Conservation (phyloP, 1,140 invertebrate genomes). For the Trichonephila clavipes region DNA sequence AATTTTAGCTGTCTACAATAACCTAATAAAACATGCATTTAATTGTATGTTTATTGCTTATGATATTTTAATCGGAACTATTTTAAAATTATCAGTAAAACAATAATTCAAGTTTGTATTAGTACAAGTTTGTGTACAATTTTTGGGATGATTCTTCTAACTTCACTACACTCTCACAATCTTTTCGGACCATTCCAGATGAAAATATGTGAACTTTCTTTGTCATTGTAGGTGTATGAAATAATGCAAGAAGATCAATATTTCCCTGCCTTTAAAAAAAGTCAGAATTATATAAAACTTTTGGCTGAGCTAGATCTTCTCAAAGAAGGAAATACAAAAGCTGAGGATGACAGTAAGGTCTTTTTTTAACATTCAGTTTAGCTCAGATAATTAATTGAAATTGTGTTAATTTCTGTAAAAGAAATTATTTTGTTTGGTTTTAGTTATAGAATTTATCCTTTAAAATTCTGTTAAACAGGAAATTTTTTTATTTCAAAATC, state of each 20-base stretch:
- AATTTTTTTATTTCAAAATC: not conserved
- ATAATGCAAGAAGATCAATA: conserved; percentile 85
- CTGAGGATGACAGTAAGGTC: conserved; percentile 82
- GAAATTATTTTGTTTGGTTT: too few species aligned
- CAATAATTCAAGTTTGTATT: too few species aligned
- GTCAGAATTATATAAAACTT: conserved; percentile 87
- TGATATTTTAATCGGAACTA: too few species aligned
- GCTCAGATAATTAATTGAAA: not conserved
- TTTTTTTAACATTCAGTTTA: not conserved
- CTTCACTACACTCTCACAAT: not conserved
- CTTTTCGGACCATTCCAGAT: not conserved
- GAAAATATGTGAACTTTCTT: too few species aligned
- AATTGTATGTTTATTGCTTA: too few species aligned
- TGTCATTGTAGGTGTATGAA: conserved; percentile 80
- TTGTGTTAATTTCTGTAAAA: not conserved
- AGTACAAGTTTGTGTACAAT: too few species aligned
- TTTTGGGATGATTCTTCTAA: not conserved
- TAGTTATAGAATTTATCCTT: not conserved
- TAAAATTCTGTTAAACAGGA: not conserved
- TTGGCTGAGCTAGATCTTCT: conserved; percentile 89
- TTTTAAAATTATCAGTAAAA: too few species aligned
- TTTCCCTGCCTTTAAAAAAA: conserved; percentile 87
- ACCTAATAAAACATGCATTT: too few species aligned
- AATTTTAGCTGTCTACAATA: too few species aligned
- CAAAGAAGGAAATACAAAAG: conserved; percentile 81